These are phyloP conservation scores for Meriones psammophilus DNA, from an alignment of 2,797 vertebrate species.

Conservation along the genomic window DNA sequence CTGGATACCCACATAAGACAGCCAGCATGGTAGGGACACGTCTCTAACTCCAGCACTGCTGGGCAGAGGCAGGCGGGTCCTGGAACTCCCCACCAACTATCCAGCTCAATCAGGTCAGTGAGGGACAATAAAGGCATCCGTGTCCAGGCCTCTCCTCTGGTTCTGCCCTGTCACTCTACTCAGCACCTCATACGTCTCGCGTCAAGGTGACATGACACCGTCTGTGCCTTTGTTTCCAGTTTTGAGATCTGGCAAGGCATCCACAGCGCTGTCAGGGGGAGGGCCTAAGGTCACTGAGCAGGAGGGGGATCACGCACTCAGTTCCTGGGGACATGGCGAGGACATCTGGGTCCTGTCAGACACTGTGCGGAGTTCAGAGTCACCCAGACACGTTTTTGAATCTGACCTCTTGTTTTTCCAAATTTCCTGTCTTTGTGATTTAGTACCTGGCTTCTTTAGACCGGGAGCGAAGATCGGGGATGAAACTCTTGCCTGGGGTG, in stretches of 20 bases:
- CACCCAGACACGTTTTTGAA: not conserved
- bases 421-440: constrained; percentile 59
- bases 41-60: not conserved
- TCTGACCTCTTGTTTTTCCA: not conserved
- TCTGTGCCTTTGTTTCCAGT: not conserved
- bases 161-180: constrained; percentile 44
- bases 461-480: not conserved
- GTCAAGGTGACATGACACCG: constrained; percentile 25
- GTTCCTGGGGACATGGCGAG: no score
- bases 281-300: constrained; percentile 12
- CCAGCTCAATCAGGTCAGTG: not conserved
- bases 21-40: not conserved
- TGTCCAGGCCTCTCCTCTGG: constrained; percentile 17
- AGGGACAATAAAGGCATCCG: constrained; percentile 60
- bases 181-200: constrained; percentile 56
- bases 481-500: no score
- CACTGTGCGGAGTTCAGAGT: not conserved
- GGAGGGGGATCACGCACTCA: constrained; percentile 58
- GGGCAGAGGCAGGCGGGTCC: not conserved
- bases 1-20: not conserved
- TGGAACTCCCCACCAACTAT: not conserved
- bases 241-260: not conserved
- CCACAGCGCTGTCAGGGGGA: constrained; percentile 66
- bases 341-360: not conserved
- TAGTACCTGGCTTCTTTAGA: not conserved